Conservation (phyloP, 2,797 vertebrate genomes). For the Nannoperca australis region DNA sequence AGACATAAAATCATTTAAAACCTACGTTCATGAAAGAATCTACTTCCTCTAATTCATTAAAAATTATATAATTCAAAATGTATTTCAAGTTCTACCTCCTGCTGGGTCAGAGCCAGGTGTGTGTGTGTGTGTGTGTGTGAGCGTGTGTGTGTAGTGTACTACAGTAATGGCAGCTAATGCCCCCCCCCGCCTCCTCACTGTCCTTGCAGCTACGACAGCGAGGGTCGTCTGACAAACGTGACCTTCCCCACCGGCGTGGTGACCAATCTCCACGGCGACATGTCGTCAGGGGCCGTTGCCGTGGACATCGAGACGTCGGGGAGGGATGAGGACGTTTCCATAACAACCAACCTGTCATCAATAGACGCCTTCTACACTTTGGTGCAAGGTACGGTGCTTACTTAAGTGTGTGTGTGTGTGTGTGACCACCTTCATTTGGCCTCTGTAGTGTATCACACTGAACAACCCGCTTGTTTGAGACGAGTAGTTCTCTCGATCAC, state of each 20-base stretch:
- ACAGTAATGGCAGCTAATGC: conserved; percentile 19
- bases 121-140: not conserved
- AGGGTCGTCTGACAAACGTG: conserved; percentile 96
- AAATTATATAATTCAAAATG: too few species aligned
- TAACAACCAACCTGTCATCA: conserved; percentile 97
- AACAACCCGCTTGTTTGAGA: not conserved
- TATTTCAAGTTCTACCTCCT: not conserved
- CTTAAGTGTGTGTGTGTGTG: not conserved
- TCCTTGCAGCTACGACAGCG: conserved; percentile 92
- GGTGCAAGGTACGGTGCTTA: conserved; percentile 90
- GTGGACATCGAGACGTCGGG: conserved; percentile 97
- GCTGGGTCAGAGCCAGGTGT: not conserved
- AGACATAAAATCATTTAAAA: not conserved
- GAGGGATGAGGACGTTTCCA: conserved; percentile 96
- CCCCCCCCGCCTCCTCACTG: not conserved
- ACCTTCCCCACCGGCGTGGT: conserved; percentile 98
- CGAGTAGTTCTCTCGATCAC: not conserved
- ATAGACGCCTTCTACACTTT: conserved; percentile 98
- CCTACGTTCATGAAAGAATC: too few species aligned
- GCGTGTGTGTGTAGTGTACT: not conserved
- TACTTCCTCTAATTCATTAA: too few species aligned
- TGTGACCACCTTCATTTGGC: not conserved
- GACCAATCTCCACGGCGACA: conserved; percentile 96
- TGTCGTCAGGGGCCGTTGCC: conserved; percentile 95
- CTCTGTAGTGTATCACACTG: conserved; percentile 3